Conservation (phyloP, 1,140 invertebrate species). For the Drosophila punjabiensis region DNA sequence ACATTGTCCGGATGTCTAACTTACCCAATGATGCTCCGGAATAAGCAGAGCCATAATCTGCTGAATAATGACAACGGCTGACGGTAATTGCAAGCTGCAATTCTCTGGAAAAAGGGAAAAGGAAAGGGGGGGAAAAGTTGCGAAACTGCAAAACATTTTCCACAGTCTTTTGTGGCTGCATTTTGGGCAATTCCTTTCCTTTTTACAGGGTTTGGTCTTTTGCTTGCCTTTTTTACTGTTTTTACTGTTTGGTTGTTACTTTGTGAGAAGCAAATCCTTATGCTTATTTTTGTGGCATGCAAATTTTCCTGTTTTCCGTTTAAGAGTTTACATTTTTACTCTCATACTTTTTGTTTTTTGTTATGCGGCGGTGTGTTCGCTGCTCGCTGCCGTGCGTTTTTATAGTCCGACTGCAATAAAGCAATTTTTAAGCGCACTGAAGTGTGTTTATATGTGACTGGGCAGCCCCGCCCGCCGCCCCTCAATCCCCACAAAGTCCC, state of each 20-base stretch:
- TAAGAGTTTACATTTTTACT: constrained; percentile 50
- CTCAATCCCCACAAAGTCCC: neutral
- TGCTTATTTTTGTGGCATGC: constrained; percentile 80
- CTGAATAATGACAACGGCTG: constrained; percentile 63
- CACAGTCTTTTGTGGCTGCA: constrained; percentile 54
- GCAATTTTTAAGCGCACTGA: constrained; percentile 83
- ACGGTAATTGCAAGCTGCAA: constrained; percentile 64
- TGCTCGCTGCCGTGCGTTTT: constrained; percentile 73
- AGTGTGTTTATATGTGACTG: constrained; percentile 84
- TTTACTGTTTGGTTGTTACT: constrained; percentile 35
- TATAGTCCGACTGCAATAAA: constrained; percentile 83
- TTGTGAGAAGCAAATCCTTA: constrained; percentile 71
- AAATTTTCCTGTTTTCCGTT: constrained; percentile 76
- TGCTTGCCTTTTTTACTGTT: constrained; percentile 6
- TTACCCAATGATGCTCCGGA: constrained; percentile 40
- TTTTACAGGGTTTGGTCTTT: constrained; percentile 14
- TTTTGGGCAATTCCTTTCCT: constrained; percentile 56
- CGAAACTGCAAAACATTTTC: constrained; percentile 58
- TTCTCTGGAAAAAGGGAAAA: neutral
- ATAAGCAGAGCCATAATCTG: constrained; percentile 41
- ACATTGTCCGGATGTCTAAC: constrained; percentile 21
- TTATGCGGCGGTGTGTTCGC: constrained; percentile 32
- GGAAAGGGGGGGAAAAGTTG: constrained; percentile 1
- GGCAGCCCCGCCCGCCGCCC: constrained; percentile 19
- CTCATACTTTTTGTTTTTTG: constrained; percentile 28